Percentiles rank a stretch among this genome's conserved stretches.
These are phyloP conservation scores for Mesembrinibis cayennensis DNA, from an alignment of 2,113 vertebrate species.

Conservation along the genomic window DNA sequence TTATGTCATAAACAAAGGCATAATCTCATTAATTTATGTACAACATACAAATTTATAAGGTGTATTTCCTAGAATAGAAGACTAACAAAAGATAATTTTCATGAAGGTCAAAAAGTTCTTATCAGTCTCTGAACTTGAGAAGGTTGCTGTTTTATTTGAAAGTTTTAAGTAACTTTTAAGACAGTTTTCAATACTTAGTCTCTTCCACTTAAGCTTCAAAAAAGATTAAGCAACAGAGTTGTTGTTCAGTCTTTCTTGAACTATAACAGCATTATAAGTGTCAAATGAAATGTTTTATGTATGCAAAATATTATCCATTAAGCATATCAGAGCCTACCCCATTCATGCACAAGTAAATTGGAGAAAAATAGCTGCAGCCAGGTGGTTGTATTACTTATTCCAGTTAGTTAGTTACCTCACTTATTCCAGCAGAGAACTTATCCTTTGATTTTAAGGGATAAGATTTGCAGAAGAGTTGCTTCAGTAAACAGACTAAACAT, in stretches of 20 bases:
- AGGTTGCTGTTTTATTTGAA: neutral
- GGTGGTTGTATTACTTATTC: neutral
- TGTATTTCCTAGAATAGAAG: neutral
- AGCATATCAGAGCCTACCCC: neutral
- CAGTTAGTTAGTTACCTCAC: neutral
- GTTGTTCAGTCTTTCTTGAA: neutral
- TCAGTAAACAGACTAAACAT: neutral
- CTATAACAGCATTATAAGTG: neutral
- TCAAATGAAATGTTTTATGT: neutral
- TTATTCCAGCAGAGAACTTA: neutral
- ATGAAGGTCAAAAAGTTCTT: neutral
- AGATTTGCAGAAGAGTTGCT: neutral
- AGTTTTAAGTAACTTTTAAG: neutral
- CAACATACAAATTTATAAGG: neutral
- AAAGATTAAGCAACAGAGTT: neutral
- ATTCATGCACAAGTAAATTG: neutral
- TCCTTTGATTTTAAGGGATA: neutral
- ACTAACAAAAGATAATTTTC: neutral
- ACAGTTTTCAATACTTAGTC: neutral
- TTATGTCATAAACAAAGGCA: neutral
- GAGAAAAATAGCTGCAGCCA: neutral
- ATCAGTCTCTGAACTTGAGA: neutral
- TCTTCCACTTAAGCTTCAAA: neutral
- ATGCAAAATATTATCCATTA: neutral
- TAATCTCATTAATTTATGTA: neutral